Evolutionary conservation across 2,888 invertebrate genomes (phyloP).

Genomic region (Drosophila birchii): DNA sequence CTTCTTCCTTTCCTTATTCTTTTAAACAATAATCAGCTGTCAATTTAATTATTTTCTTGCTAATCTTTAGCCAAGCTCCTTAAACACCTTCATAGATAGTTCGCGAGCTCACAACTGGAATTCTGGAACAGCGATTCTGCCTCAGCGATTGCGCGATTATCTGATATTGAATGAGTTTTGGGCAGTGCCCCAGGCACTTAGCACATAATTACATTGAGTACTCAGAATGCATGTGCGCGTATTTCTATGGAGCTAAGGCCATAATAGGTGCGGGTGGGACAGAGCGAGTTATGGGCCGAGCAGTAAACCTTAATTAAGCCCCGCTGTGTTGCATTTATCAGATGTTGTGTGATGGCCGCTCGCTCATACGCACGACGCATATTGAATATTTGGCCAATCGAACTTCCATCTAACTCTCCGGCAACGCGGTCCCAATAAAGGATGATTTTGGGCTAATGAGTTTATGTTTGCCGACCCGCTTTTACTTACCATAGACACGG

Average conservation of each 20-base stretch:
- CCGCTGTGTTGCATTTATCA: constrained; percentile 53
- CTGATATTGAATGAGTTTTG: constrained; percentile 57
- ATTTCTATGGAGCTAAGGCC: constrained; percentile 14
- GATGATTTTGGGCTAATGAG: constrained; percentile 66
- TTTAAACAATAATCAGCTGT: too few species aligned
- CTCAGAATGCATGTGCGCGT: constrained; percentile 17
- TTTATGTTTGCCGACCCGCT: constrained; percentile 59
- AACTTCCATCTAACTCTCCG: constrained; percentile 18
- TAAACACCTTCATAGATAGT: background rate
- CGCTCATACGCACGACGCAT: constrained; percentile 25
- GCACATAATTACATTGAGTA: constrained; percentile 73
- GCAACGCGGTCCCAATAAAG: constrained; percentile 14
- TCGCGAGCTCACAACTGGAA: background rate
- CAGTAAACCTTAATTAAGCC: constrained; percentile 70
- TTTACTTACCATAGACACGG: constrained; percentile 32
- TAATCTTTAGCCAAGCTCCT: background rate
- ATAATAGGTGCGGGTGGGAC: constrained; percentile 20
- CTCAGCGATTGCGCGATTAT: constrained; percentile 48
- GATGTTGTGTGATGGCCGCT: constrained; percentile 28
- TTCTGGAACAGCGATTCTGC: constrained; percentile 22
- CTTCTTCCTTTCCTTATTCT: background rate
- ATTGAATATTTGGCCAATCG: constrained; percentile 66
- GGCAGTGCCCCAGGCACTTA: constrained; percentile 63
- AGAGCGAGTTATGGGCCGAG: constrained; percentile 31
- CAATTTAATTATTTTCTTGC: background rate